Evolutionary conservation across 1,140 invertebrate genomes (phyloP).

Genomic region (Archegozetes longisetosus): DNA sequence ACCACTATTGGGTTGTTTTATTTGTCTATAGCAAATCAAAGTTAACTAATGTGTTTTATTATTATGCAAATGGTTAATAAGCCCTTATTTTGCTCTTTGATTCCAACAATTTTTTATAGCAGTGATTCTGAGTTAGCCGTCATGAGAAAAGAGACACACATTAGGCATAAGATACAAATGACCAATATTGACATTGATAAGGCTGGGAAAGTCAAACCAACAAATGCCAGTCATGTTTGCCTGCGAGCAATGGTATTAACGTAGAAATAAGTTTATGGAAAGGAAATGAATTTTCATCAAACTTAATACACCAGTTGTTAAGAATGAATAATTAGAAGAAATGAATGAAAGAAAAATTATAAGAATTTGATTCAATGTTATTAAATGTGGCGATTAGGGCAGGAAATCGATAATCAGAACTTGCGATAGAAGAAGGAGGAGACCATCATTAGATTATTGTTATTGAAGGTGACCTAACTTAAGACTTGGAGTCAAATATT

Average conservation of each 20-base stretch:
- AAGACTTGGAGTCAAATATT: not conserved
- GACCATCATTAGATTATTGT: not conserved
- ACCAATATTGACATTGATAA: not conserved
- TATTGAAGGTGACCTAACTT: not conserved
- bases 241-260: not conserved
- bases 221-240: not conserved
- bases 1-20: no score
- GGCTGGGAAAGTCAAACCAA: not conserved
- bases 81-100: no score
- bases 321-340: not conserved
- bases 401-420: not conserved
- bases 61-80: no score
- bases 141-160: no score
- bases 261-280: not conserved
- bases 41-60: no score
- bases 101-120: no score
- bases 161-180: no score
- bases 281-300: not conserved
- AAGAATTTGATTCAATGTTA: not conserved
- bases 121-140: no score
- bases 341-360: not conserved
- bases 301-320: not conserved
- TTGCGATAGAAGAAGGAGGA: not conserved
- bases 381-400: not conserved
- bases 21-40: no score